Evolutionary conservation across 2,888 invertebrate species (phyloP).

Genomic region (Galerucella nymphaeae): DNA sequence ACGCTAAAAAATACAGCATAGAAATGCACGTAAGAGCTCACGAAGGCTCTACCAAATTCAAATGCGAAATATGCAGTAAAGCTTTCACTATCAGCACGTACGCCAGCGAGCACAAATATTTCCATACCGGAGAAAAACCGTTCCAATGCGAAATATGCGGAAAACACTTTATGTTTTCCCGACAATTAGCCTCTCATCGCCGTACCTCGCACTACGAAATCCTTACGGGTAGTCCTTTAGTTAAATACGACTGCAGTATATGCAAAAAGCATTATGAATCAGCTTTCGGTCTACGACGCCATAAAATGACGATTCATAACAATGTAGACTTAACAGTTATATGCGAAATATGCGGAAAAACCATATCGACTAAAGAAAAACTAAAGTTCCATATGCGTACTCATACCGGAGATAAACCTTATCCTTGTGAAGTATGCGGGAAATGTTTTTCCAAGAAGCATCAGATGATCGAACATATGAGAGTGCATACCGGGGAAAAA

Average conservation of each 20-base stretch:
- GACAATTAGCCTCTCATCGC: slow-evolving; percentile 67
- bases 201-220: slow-evolving; percentile 65
- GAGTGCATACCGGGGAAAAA: slow-evolving; percentile 55
- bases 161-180: slow-evolving; percentile 65
- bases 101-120: slow-evolving; percentile 53
- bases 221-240: slow-evolving; percentile 52
- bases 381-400: slow-evolving; percentile 53
- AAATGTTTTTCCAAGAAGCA: slow-evolving; percentile 49
- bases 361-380: slow-evolving; percentile 49
- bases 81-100: slow-evolving; percentile 54
- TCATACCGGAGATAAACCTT: slow-evolving; percentile 56
- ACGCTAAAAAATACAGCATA: slow-evolving; percentile 53
- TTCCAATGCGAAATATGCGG: slow-evolving; percentile 68
- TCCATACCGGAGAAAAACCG: slow-evolving; percentile 61
- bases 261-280: slow-evolving; percentile 64
- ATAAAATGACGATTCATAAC: slow-evolving; percentile 57
- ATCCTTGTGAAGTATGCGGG: slow-evolving; percentile 49
- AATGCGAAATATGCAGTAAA: slow-evolving; percentile 60
- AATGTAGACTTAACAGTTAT: slow-evolving; percentile 64
- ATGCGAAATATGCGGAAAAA: slow-evolving; percentile 53
- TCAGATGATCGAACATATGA: slow-evolving; percentile 50
- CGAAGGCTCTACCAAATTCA: slow-evolving; percentile 56
- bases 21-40: slow-evolving; percentile 64
- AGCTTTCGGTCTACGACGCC: slow-evolving; percentile 58
- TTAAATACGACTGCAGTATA: slow-evolving; percentile 64